Percentiles rank a stretch among this genome's conserved stretches.
Conservation (phyloP, 2,113 vertebrate species). For the Malurus elegans region DNA sequence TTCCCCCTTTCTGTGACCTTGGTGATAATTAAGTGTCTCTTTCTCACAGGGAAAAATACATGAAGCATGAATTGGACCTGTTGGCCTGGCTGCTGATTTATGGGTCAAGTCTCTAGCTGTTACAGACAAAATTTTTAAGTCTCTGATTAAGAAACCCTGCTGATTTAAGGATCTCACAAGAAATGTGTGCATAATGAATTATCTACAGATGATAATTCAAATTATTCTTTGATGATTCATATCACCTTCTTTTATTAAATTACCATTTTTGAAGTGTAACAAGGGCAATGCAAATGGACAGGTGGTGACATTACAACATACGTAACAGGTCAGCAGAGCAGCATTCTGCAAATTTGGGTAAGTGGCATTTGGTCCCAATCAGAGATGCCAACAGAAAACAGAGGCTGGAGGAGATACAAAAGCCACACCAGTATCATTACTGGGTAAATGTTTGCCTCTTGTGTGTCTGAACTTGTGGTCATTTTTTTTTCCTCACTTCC, state of each 20-base stretch:
- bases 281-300: neutral
- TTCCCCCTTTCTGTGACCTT: slow-evolving; percentile 63
- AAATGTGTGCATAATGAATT: slow-evolving; percentile 77
- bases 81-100: slow-evolving; percentile 72
- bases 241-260: slow-evolving; percentile 68
- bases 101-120: slow-evolving; percentile 72
- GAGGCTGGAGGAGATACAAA: neutral
- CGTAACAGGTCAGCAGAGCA: neutral
- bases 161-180: slow-evolving; percentile 73
- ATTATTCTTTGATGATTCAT: slow-evolving; percentile 67
- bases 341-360: neutral
- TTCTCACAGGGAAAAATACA: slow-evolving; percentile 58
- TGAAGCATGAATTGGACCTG: slow-evolving; percentile 54
- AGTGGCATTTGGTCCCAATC: neutral
- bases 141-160: slow-evolving; percentile 74
- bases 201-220: slow-evolving; percentile 71
- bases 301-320: neutral
- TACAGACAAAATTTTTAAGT: slow-evolving; percentile 67
- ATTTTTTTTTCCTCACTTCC: neutral
- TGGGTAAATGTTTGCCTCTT: neutral
- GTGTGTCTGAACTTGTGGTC: neutral
- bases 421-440: rapidly evolving
- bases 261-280: slow-evolving; percentile 49
- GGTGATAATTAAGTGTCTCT: slow-evolving; percentile 66
- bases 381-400: neutral